Evolutionary conservation across 2,888 invertebrate genomes (phyloP), one percentile per base, ranked within the genome.

Genomic region (Tenthredo scrophulariae): DNA sequence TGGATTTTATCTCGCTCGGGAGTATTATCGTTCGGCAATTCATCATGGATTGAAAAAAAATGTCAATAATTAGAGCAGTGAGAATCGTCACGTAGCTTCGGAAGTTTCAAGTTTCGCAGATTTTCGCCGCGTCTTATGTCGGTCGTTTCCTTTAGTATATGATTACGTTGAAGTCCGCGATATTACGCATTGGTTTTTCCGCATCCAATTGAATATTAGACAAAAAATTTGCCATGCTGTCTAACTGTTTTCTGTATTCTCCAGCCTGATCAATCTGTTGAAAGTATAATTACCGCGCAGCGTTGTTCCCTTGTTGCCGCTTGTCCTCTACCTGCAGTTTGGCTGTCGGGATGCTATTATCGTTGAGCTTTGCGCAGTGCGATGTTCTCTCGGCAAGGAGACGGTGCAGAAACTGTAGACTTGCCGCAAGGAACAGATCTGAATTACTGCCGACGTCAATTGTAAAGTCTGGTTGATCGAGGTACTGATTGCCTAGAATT

Each of bases 331-430:
- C 46, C 46, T 33, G 54, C 54, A 7, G 29, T 33, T 29, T 3
- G 4, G 54, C 13, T 2, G 13, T 54, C 37, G 26, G 54, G 37
- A 33, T 22, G 77, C 33, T 37, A 74, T 46, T 46, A 74, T n/a
- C 74, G 22, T 74, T 26, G 3, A 74, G 29, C 54, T 15, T 5
- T 18, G n/a, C 43, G 43, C 40, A 62, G 3, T 43, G 65, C 40
- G 33, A 58, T 26, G 80, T 82, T 65, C 65, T 62, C 15, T 82
- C 43, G 13, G 40, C 40, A 50, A 65, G 80, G 13, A 82, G 65
- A 62, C 65, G 65, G 54, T 82, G 43, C 10, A 82, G 80, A 33
- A 82, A 82, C 13, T 65, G 80, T 43, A 82, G 26, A 43, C 80
- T 65, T 40, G 80, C 80, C 22, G n/a, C 65, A 5, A 82, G 65